A percentile compares a stretch with the other conserved stretches of the same genome.
Conservation (phyloP, 2,797 vertebrate genomes). For the Amblyraja radiata region DNA sequence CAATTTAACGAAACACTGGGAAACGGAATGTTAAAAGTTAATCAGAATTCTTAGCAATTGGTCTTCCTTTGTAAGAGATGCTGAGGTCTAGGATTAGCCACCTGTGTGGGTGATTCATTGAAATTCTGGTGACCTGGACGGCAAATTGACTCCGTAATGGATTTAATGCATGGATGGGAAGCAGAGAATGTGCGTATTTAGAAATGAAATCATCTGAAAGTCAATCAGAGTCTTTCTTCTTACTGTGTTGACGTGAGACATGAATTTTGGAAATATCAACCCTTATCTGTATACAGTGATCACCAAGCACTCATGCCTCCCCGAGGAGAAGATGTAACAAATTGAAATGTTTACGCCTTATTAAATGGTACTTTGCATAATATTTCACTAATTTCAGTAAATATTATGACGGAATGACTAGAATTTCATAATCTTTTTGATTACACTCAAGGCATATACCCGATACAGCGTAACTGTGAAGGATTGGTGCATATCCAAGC, state of each 20-base stretch:
- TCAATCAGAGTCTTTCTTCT: not conserved
- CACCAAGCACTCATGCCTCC: not conserved
- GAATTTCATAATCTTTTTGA: not conserved
- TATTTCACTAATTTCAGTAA: not conserved
- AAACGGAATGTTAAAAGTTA: not conserved
- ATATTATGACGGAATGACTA: constrained; percentile 1
- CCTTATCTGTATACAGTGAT: not conserved
- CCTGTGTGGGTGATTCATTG: not conserved
- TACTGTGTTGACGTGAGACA: not conserved
- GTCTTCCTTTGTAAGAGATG: not conserved
- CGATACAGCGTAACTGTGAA: not conserved
- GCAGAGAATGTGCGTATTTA: constrained; percentile 19
- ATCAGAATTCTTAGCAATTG: not conserved
- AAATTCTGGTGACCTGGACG: constrained; percentile 14
- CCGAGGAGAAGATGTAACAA: not conserved
- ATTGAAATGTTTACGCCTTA: not conserved
- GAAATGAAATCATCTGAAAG: constrained; percentile 12
- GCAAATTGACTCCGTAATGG: constrained; percentile 21
- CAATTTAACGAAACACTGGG: not conserved
- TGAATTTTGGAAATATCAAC: not conserved
- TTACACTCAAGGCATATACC: no score
- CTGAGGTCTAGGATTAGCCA: not conserved
- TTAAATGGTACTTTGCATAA: constrained; percentile 9
- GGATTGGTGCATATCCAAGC: not conserved
- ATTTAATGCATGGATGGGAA: constrained; percentile 32